Percentiles rank a stretch among this genome's conserved stretches.
Evolutionary conservation across 2,888 invertebrate species (phyloP).

Genomic region (Tanytarsus gracilentus): DNA sequence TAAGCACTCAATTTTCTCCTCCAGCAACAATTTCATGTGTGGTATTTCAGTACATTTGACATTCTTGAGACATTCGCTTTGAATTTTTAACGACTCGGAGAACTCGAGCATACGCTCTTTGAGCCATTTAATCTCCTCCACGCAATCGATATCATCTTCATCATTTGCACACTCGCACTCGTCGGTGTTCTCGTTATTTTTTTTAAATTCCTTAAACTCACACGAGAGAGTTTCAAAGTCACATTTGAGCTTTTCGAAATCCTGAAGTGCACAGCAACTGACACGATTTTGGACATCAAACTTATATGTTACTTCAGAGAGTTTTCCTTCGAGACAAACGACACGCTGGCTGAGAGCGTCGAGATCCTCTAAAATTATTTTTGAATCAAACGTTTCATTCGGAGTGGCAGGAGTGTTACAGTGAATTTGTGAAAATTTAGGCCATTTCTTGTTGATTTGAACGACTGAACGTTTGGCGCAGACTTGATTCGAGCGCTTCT

Average conservation of each 20-base stretch:
- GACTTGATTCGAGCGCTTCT: background rate
- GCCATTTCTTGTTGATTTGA: background rate
- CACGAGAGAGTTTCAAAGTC: background rate
- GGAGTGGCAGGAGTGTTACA: no score
- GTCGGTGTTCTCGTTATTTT: background rate
- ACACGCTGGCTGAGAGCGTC: background rate
- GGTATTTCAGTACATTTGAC: constrained; percentile 2
- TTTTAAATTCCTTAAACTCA: background rate
- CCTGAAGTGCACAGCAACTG: background rate
- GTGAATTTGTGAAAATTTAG: no score
- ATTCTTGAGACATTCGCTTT: background rate
- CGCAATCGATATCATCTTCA: background rate
- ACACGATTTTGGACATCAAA: background rate
- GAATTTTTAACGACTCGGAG: background rate
- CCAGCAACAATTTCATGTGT: background rate
- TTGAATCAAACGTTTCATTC: no score
- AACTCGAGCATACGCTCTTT: constrained; percentile 3
- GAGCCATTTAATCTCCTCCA: background rate
- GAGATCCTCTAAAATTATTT: background rate
- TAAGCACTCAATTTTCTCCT: background rate
- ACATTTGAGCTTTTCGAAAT: background rate
- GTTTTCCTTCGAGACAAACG: background rate
- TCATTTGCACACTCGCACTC: no score
- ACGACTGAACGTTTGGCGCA: background rate
- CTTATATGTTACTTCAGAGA: background rate